These are phyloP conservation scores for Sturnus vulgaris DNA, from an alignment of 2,113 vertebrate species.

Conservation along the genomic window DNA sequence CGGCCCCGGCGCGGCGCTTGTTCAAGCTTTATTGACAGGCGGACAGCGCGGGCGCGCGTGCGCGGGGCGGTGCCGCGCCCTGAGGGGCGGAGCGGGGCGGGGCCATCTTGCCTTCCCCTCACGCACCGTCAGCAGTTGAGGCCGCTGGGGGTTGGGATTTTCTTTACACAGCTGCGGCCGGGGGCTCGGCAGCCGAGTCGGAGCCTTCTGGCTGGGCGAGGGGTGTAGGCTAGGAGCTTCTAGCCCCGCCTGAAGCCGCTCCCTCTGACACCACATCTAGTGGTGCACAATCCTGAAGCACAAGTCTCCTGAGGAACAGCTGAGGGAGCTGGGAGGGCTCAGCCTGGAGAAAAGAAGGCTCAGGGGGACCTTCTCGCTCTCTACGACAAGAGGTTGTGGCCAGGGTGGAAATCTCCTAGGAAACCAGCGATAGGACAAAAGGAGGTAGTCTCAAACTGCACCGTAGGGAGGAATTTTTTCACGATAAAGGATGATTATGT, in stretches of 20 bases:
- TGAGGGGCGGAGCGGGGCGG: too few species aligned
- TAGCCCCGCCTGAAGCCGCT: background rate
- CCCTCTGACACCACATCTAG: too few species aligned
- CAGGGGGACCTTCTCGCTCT: accelerated
- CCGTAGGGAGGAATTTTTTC: background rate
- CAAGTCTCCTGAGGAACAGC: background rate
- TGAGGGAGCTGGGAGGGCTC: too few species aligned
- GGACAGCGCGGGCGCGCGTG: background rate
- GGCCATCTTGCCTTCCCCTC: background rate
- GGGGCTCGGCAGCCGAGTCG: accelerated
- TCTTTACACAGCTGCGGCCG: accelerated
- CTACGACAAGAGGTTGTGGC: background rate
- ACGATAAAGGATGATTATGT: accelerated
- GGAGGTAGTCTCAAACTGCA: background rate
- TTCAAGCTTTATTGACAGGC: background rate
- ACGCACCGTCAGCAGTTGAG: accelerated
- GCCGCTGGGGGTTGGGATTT: accelerated
- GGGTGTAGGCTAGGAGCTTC: background rate
- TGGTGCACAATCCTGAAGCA: too few species aligned
- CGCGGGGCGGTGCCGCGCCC: background rate
- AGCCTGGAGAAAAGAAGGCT: background rate
- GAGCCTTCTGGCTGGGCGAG: background rate
- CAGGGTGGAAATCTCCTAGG: background rate
- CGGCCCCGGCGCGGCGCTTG: background rate
- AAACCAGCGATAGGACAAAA: background rate